Evolutionary conservation across 2,797 vertebrate genomes (phyloP).

Genomic region (Microchirus variegatus): DNA sequence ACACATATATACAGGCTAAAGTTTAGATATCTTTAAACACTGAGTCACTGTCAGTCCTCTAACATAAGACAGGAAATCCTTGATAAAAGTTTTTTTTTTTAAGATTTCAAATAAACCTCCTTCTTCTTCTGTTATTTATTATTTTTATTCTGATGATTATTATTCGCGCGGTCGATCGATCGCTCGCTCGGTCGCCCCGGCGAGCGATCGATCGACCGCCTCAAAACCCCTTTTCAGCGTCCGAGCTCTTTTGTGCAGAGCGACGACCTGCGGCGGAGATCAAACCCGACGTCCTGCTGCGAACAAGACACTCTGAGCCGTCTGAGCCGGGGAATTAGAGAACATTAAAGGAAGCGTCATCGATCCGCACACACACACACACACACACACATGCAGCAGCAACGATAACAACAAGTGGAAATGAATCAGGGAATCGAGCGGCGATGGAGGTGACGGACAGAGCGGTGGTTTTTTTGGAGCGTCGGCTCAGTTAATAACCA

Average conservation of each 20-base stretch:
- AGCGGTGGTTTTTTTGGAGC: not conserved
- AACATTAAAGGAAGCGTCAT: conserved; percentile 41
- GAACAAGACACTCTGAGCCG: conserved; percentile 16
- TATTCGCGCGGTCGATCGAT: conserved; percentile 34
- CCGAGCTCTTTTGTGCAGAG: conserved; percentile 26
- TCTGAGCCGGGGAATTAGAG: conserved; percentile 32
- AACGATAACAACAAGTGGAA: not conserved
- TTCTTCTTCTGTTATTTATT: too few relatives aligned
- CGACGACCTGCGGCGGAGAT: conserved; percentile 42
- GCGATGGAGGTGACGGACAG: not conserved
- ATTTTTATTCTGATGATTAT: too few relatives aligned
- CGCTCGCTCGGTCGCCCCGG: conserved; percentile 22
- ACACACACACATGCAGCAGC: too few relatives aligned
- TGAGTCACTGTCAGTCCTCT: too few relatives aligned
- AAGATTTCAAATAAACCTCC: conserved; percentile 1
- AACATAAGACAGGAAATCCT: too few relatives aligned
- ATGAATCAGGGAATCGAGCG: conserved; percentile 4
- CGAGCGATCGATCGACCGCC: conserved; percentile 47
- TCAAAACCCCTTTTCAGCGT: conserved; percentile 48
- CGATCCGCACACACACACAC: too few relatives aligned
- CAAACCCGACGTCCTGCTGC: conserved; percentile 53
- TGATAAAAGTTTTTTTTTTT: not conserved
- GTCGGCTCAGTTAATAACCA: conserved; percentile 28
- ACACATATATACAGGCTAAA: too few relatives aligned
- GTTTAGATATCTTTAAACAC: too few relatives aligned